phyloP scores from a whole-genome alignment of 2,888 invertebrate species.

The Tridacna crocea region DNA sequence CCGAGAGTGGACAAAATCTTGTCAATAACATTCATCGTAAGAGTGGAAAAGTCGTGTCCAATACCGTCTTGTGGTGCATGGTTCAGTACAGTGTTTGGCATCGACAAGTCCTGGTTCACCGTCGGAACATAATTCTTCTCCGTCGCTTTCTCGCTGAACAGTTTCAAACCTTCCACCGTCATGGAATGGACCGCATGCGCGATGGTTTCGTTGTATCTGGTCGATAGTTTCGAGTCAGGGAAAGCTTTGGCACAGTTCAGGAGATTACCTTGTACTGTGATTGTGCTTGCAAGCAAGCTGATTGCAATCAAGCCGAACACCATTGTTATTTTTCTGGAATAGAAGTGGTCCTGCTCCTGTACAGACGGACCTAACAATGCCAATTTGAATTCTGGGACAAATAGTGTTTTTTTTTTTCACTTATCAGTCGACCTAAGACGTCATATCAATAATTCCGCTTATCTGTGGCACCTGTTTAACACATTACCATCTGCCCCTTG shows the following conservation, averaged over 20 bases:
- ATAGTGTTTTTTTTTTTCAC: too few relatives aligned
- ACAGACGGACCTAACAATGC: too few relatives aligned
- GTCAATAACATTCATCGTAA: slow-evolving; percentile 72
- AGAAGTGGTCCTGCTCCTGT: too few relatives aligned
- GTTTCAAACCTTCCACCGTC: slow-evolving; percentile 70
- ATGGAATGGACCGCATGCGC: slow-evolving; percentile 77
- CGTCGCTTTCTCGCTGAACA: slow-evolving; percentile 68
- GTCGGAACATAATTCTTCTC: slow-evolving; percentile 71
- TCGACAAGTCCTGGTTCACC: slow-evolving; percentile 71
- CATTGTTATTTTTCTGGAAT: background rate
- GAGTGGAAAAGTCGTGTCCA: slow-evolving; percentile 65
- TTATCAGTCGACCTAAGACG: too few relatives aligned
- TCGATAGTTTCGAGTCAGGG: slow-evolving; percentile 57
- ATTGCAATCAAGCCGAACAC: background rate
- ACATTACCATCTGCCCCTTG: too few relatives aligned
- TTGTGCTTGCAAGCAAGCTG: background rate
- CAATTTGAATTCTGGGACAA: too few relatives aligned
- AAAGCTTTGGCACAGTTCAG: slow-evolving; percentile 50
- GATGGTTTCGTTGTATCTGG: slow-evolving; percentile 72
- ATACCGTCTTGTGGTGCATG: slow-evolving; percentile 66
- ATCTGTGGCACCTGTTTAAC: too few relatives aligned
- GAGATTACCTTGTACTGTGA: slow-evolving; percentile 3
- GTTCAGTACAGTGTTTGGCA: slow-evolving; percentile 60
- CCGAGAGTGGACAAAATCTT: slow-evolving; percentile 71
- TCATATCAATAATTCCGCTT: too few relatives aligned